These are phyloP conservation scores for Papilio elwesi DNA, from an alignment of 2,888 invertebrate genomes.

Conservation along the genomic window DNA sequence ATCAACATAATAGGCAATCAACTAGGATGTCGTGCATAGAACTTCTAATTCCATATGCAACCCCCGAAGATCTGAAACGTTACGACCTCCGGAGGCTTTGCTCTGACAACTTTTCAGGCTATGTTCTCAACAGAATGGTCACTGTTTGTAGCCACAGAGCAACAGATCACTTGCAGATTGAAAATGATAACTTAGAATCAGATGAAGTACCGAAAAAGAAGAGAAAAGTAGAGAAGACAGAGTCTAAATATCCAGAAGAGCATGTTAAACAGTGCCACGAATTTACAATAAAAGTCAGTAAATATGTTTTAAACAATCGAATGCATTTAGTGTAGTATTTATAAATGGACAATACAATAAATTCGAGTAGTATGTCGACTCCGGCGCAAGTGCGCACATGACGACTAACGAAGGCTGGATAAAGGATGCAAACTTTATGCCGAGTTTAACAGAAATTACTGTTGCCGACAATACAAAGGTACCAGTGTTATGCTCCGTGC, in stretches of 20 bases:
- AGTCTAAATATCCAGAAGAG: constrained; percentile 66
- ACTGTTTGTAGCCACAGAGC: constrained; percentile 82
- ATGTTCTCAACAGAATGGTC: constrained; percentile 89
- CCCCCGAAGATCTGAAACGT: constrained; percentile 85
- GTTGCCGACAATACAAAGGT: no score
- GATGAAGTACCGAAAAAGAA: constrained; percentile 63
- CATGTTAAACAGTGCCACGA: constrained; percentile 84
- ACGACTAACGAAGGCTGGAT: no score
- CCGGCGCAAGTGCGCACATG: no score
- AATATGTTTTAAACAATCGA: constrained; percentile 92
- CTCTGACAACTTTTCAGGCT: constrained; percentile 90
- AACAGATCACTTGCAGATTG: constrained; percentile 63
- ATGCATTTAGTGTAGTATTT: no score
- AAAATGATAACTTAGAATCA: constrained; percentile 46
- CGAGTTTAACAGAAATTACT: no score
- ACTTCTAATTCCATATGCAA: constrained; percentile 87
- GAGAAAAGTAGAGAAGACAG: constrained; percentile 55
- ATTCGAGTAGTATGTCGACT: no score
- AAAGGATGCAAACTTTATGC: no score
- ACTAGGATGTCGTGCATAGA: constrained; percentile 91
- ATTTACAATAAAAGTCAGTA: constrained; percentile 88
- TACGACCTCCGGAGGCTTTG: constrained; percentile 89
- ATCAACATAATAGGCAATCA: constrained; percentile 90
- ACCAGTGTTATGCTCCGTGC: no score
- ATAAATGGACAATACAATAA: no score